Conservation (phyloP, 2,888 invertebrate genomes). For the Thera britannica region DNA sequence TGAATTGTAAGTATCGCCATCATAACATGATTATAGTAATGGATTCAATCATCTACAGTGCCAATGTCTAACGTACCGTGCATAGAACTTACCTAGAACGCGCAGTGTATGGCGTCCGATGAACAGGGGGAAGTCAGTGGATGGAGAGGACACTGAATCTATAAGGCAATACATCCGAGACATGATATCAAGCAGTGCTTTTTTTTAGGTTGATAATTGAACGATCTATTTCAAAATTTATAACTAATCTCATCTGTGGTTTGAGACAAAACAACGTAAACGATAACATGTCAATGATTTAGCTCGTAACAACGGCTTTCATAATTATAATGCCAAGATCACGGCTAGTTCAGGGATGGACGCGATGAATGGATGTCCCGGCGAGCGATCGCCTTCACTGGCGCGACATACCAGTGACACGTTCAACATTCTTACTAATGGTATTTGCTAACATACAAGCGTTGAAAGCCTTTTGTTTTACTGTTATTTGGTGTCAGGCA, state of each 20-base stretch:
- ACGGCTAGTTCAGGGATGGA: conserved; percentile 17
- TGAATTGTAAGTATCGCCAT: neutral
- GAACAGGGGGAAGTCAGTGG: too few species aligned
- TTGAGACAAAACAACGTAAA: neutral
- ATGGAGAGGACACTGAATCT: too few species aligned
- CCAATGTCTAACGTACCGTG: too few species aligned
- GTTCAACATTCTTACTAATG: conserved; percentile 12
- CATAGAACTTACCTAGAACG: too few species aligned
- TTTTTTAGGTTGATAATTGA: neutral
- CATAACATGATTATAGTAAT: neutral
- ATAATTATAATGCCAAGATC: conserved; percentile 13
- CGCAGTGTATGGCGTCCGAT: too few species aligned
- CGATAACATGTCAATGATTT: neutral
- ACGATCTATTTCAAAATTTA: neutral
- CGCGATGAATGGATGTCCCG: neutral
- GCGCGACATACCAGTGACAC: conserved; percentile 16
- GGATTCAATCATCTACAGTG: too few species aligned
- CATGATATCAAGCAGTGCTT: too few species aligned
- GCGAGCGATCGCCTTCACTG: conserved; percentile 2
- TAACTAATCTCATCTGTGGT: neutral
- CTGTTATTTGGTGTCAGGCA: conserved; percentile 1
- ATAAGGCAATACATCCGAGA: too few species aligned
- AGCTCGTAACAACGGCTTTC: conserved; percentile 19
- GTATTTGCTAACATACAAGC: conserved; percentile 18
- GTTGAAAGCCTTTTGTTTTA: conserved; percentile 12